Evolutionary conservation across 2,797 vertebrate genomes (phyloP).

Genomic region (Acanthornis magna): DNA sequence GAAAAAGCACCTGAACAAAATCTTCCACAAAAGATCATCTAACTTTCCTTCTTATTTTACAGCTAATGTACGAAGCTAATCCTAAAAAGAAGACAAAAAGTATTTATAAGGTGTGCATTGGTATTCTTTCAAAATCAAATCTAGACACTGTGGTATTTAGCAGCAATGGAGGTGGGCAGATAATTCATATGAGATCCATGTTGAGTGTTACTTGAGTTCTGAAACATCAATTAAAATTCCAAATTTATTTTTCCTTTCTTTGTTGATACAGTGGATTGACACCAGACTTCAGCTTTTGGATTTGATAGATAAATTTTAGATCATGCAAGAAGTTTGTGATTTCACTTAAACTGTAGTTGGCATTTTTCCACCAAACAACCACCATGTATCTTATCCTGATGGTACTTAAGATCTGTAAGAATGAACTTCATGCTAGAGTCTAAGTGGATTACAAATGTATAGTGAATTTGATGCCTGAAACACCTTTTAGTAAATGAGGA

Average conservation of each 20-base stretch:
- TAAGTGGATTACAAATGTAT: conserved; percentile 57
- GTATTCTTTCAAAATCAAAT: conserved; percentile 70
- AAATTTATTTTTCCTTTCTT: conserved; percentile 57
- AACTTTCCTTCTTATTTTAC: conserved; percentile 74
- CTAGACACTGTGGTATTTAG: conserved; percentile 70
- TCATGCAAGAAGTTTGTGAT: conserved; percentile 38
- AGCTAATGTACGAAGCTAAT: conserved; percentile 93
- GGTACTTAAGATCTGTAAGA: conserved; percentile 19
- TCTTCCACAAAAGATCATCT: conserved; percentile 72
- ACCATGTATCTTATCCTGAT: conserved; percentile 37
- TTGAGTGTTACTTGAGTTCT: conserved; percentile 61
- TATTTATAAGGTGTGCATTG: conserved; percentile 88
- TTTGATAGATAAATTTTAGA: conserved; percentile 59
- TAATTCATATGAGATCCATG: conserved; percentile 61
- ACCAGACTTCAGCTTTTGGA: conserved; percentile 66
- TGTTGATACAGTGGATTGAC: conserved; percentile 62
- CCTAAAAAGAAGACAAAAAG: conserved; percentile 97
- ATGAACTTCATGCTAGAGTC: conserved; percentile 52
- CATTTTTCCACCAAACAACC: conserved; percentile 50
- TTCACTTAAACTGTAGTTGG: conserved; percentile 53
- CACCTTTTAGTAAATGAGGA: conserved; percentile 24
- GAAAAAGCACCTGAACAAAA: conserved; percentile 71
- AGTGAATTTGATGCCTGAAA: conserved; percentile 45
- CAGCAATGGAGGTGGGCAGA: conserved; percentile 69
- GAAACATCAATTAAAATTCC: conserved; percentile 55